Base-by-base conservation (phyloP, 1,140 invertebrate species). In the Drosophila persimilis region DNA sequence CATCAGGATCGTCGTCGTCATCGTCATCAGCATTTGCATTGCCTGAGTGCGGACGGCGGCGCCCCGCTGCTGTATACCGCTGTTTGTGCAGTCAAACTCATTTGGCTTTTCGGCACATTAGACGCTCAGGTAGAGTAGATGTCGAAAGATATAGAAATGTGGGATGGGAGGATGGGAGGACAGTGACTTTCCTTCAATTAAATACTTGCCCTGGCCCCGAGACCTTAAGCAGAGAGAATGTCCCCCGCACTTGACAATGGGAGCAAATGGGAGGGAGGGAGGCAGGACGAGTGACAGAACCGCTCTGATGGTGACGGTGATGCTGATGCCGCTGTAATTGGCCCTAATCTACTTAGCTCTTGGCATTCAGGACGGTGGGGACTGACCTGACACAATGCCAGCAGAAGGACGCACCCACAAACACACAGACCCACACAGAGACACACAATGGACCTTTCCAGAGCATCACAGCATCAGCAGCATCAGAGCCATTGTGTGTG, bases 331-430 rank as follows among this genome's bases (percentile, higher is more conserved):
- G 41, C 52, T 81, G 81, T 62, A 85, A 77, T 81, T 86, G 77
- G 77, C 81, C 78, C 73, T 88, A 86, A 86, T 86, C 81, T 86
- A 88, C 81, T 86, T 88, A 86, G 81, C 63, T 54, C 43, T 26
- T 73, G 73, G 71, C 60, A 85, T 80, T 83, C 75, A 80, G 58
- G 61, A 58, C 20, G 58, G 31, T 64, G 61, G 31, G 9, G 11
- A 11, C 35, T 69, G 48, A 64, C 63, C 45, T 59, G 60, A 80
- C 67, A 85, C 81, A 85, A 81, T 86, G 77, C 53, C 80, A 61
- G 51, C 50, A 51, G 52, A 39, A 53, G 53, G 56, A 58, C 26
- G 41, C 39, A 50, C 52, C 11, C 35, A 3, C 35, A 39, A 39
- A 39, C 35, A 39, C 57, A 31, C 31, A 31, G 62, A 75, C 29